Percentiles rank a stretch among this genome's conserved stretches.
Evolutionary conservation across 2,113 vertebrate genomes (phyloP).

Genomic region (Meles meles): DNA sequence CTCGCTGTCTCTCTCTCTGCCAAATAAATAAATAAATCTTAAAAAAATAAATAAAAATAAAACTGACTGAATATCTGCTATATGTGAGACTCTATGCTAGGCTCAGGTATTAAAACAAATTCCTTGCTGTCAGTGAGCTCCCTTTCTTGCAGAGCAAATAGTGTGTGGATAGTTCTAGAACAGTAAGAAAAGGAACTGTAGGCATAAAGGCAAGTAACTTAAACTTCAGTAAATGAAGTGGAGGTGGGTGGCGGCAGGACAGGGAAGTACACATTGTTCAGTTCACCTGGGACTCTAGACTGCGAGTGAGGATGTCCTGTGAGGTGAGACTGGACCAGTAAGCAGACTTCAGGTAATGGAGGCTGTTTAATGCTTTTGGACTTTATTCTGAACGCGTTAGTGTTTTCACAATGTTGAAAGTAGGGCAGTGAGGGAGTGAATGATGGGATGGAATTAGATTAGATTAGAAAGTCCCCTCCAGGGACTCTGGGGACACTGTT

Average conservation of each 20-base stretch:
- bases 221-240: neutral
- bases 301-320: neutral
- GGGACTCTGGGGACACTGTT: neutral
- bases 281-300: neutral
- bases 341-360: neutral
- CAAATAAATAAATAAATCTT: no score
- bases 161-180: neutral
- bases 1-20: neutral
- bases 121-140: neutral
- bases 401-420: neutral
- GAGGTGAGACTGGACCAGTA: neutral
- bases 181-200: neutral
- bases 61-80: neutral
- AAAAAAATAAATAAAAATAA: neutral
- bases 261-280: no score
- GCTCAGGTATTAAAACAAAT: neutral
- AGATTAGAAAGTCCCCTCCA: neutral
- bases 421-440: neutral
- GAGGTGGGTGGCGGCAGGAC: accelerated
- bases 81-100: neutral
- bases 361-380: neutral
- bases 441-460: neutral
- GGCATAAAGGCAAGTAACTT: neutral
- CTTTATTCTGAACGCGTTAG: neutral
- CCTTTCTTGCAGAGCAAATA: neutral